Evolutionary conservation across 2,888 invertebrate genomes (phyloP).

Genomic region (Stictocephala bisonia): DNA sequence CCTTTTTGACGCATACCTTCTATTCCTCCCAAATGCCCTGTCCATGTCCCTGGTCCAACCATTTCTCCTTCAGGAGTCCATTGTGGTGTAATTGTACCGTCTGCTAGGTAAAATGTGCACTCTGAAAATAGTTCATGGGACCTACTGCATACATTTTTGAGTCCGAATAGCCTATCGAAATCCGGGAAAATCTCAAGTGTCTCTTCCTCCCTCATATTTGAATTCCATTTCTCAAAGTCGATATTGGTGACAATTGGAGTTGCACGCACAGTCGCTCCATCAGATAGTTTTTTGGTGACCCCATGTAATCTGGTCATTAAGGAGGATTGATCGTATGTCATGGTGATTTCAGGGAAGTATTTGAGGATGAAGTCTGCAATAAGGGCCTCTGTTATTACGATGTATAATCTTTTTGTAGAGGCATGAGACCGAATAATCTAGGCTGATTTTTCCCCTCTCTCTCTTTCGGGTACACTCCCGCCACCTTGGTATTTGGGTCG

Average conservation of each 20-base stretch:
- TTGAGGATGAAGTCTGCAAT: constrained; percentile 4
- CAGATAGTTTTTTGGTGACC: not conserved
- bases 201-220: not conserved
- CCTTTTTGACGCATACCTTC: not conserved
- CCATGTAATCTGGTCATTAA: not conserved
- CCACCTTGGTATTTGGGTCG: not conserved
- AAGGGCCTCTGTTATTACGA: constrained; percentile 1
- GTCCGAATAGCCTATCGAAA: not conserved
- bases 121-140: not conserved
- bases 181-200: not conserved
- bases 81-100: not conserved
- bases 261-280: not conserved
- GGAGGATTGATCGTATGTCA: constrained; percentile 3
- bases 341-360: constrained; percentile 18
- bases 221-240: not conserved
- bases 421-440: constrained; percentile 5
- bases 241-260: not conserved
- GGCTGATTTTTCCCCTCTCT: constrained; percentile 20
- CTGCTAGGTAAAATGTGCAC: not conserved
- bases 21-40: not conserved
- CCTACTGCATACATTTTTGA: not conserved
- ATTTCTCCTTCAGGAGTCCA: not conserved
- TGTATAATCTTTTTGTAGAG: constrained; percentile 1
- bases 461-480: constrained; percentile 25
- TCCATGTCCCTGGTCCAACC: not conserved